phyloP scores from a whole-genome alignment of 2,113 vertebrate genomes.

The Phalacrocorax pelagicus region DNA sequence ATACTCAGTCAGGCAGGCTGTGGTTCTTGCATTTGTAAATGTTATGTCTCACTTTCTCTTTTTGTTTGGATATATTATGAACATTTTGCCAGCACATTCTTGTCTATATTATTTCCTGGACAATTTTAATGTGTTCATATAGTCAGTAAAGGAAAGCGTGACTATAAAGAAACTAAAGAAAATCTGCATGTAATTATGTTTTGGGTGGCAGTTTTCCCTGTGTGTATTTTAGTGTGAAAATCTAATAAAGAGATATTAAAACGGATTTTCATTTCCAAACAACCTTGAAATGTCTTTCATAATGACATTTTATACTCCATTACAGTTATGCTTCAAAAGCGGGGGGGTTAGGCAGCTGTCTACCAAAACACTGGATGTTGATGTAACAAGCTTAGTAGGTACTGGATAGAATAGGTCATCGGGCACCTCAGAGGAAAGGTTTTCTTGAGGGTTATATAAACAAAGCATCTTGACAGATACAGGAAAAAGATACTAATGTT shows the following conservation, averaged over 20 bases:
- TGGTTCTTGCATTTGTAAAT: neutral
- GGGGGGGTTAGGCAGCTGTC: neutral
- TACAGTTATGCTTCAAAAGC: neutral
- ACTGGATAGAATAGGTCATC: neutral
- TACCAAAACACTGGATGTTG: neutral
- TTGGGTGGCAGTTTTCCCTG: neutral
- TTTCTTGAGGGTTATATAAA: neutral
- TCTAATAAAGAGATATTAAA: neutral
- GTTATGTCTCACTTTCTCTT: neutral
- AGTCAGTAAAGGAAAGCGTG: neutral
- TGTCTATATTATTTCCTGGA: neutral
- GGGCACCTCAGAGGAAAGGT: neutral
- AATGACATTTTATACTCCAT: neutral
- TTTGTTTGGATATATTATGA: neutral
- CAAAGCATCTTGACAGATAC: neutral
- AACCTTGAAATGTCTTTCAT: neutral
- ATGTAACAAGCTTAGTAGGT: neutral
- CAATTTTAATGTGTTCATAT: neutral
- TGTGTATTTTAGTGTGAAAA: neutral
- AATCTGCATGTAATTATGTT: conserved; percentile 10
- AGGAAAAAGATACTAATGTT: neutral
- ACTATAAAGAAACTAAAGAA: conserved; percentile 17
- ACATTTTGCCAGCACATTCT: neutral
- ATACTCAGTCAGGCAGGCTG: neutral
- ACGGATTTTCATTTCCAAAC: neutral